Evolutionary conservation across 2,888 invertebrate species (phyloP), one percentile per base, ranked within the genome.

Genomic region (Pasiphila rectangulata): DNA sequence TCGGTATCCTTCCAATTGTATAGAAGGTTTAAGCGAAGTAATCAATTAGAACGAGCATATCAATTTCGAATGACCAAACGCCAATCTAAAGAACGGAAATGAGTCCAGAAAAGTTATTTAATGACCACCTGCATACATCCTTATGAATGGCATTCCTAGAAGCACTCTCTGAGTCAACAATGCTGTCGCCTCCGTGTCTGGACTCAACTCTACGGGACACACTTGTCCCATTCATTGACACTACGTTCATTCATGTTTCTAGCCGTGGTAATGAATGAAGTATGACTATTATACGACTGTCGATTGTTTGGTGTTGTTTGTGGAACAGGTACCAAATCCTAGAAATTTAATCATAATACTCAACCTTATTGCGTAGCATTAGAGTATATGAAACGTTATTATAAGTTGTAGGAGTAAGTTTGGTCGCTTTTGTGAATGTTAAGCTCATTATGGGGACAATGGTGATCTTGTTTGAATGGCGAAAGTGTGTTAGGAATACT

Each of bases 101-200:
- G 83, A 79, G 70, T 56, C 51, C 70, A 63, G 71, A 75, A 81
- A 76, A 75, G 73, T 67, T 61, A 75, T 83, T 79, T 78, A 79
- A 84, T 81, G 78, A 75, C 71, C 81, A 85, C 82, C 83, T 83
- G 83, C 65, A 19, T 30, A 15, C 37, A 58, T 58, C 61, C 52
- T 56, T 59, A 51, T 55, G 51, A 44, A 35, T 21, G 29, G 37
- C 12, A 45, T 77, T 77, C 74, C 56, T 1, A 56, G 75, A 77
- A 76, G 42, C 37, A 69, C 67, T 72, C 72, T 72, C 70, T 68
- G 54, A 60, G 61, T 5, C 57, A 52, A 76, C 75, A 77, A 79
- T 72, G 46, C 46, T 60, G 80, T 64, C 78, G 79, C 72, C 79
- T 61, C 56, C 43, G 43, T 47, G 80, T 79, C 80, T 80, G 72